Conservation (phyloP, 2,888 invertebrate genomes). For the Epistrophe eligans region DNA sequence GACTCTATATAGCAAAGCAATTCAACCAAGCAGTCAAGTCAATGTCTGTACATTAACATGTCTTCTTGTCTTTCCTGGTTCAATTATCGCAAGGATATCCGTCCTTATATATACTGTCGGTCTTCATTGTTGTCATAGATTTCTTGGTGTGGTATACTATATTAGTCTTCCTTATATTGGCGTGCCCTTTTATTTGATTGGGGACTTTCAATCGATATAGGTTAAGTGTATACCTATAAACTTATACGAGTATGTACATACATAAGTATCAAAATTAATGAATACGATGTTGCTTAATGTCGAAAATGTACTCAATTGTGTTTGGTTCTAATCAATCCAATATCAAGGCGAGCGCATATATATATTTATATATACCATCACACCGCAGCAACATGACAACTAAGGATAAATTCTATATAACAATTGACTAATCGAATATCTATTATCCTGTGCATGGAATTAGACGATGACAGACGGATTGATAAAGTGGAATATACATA, state of each 20-base stretch:
- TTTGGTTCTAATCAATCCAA: slow-evolving; percentile 71
- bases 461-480: slow-evolving; percentile 34
- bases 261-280: slow-evolving; percentile 67
- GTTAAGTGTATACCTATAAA: slow-evolving; percentile 55
- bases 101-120: slow-evolving; percentile 1
- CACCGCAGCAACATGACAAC: slow-evolving; percentile 64
- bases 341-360: slow-evolving; percentile 53
- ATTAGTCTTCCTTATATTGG: not conserved
- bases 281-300: slow-evolving; percentile 64
- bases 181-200: slow-evolving; percentile 48
- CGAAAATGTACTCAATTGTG: slow-evolving; percentile 63
- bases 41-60: slow-evolving; percentile 65
- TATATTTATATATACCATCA: not conserved
- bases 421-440: slow-evolving; percentile 75
- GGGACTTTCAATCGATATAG: slow-evolving; percentile 64
- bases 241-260: slow-evolving; percentile 30
- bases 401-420: slow-evolving; percentile 66
- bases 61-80: slow-evolving; percentile 62
- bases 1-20: slow-evolving; percentile 1
- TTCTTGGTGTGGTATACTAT: not conserved
- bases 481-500: slow-evolving; percentile 14
- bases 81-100: slow-evolving; percentile 68
- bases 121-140: slow-evolving; percentile 28
- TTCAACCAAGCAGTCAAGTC: slow-evolving; percentile 30
- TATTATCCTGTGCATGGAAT: slow-evolving; percentile 62